Conservation (phyloP, 1,140 invertebrate genomes). For the Diorhabda carinulata region DNA sequence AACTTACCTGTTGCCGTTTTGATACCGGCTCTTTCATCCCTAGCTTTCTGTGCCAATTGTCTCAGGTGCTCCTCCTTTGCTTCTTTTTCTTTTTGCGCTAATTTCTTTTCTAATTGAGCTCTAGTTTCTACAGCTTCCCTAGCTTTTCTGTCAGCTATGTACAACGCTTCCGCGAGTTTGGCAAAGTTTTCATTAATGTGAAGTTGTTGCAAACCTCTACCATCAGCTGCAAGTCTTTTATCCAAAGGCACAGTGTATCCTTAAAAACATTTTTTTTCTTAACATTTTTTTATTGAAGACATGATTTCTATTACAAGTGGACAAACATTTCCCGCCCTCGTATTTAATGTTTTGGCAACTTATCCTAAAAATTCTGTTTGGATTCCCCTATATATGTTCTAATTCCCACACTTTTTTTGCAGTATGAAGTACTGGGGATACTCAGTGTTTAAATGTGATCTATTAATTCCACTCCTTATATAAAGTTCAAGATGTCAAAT, state of each 20-base stretch:
- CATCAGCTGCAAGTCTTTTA: slow-evolving; percentile 97
- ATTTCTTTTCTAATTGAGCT: slow-evolving; percentile 91
- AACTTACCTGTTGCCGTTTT: slow-evolving; percentile 47
- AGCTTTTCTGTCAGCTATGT: slow-evolving; percentile 97
- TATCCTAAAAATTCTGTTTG: no score
- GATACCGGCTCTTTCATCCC: slow-evolving; percentile 91
- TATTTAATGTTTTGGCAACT: no score
- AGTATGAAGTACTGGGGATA: no score
- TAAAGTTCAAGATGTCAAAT: no score
- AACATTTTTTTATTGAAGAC: background rate
- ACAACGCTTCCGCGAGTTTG: slow-evolving; percentile 94
- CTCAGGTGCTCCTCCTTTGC: slow-evolving; percentile 95
- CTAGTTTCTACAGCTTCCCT: slow-evolving; percentile 95
- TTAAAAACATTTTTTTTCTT: slow-evolving; percentile 2
- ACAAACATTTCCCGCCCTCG: no score
- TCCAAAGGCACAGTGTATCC: slow-evolving; percentile 97
- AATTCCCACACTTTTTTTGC: no score
- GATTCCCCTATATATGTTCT: no score
- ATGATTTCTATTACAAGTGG: no score
- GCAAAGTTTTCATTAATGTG: slow-evolving; percentile 99
- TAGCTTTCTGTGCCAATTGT: slow-evolving; percentile 89
- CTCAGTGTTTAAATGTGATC: no score
- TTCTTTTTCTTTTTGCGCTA: slow-evolving; percentile 97
- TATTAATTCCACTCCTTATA: no score
- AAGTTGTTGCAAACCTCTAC: slow-evolving; percentile 91